phyloP scores from a whole-genome alignment of 2,113 vertebrate genomes.

The Argyrosomus japonicus region DNA sequence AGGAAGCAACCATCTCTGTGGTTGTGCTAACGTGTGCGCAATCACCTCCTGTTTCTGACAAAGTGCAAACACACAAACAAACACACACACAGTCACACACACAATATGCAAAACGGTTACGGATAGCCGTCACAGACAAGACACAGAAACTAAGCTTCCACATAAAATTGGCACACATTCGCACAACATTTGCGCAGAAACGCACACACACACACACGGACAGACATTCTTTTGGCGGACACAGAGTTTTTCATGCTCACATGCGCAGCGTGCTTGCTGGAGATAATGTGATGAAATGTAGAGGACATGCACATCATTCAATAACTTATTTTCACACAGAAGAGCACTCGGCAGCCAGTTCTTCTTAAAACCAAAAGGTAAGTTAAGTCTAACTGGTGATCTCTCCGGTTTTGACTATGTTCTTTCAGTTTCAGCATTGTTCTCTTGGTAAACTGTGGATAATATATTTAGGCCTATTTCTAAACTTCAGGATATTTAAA shows the following conservation, averaged over 20 bases:
- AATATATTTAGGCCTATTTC: not conserved
- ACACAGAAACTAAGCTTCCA: constrained; percentile 2
- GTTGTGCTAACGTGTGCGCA: constrained; percentile 29
- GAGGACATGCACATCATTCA: not conserved
- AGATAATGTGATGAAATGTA: not conserved
- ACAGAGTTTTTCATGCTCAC: too few species aligned
- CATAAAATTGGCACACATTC: not conserved
- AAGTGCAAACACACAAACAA: not conserved
- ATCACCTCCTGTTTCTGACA: constrained; percentile 46
- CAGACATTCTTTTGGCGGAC: not conserved
- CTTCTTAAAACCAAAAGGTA: constrained; percentile 40
- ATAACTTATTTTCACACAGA: not conserved
- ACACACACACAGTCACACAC: not conserved
- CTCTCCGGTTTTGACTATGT: constrained; percentile 2
- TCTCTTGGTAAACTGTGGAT: not conserved
- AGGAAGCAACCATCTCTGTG: constrained; percentile 59
- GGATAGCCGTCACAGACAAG: not conserved
- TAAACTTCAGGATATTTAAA: not conserved
- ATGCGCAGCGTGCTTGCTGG: too few species aligned
- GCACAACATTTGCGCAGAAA: not conserved
- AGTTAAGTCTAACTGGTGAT: not conserved
- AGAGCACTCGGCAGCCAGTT: not conserved
- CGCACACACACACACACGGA: not conserved
- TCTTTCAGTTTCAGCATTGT: not conserved
- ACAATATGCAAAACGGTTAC: constrained; percentile 33